A percentile compares a stretch with the other conserved stretches of the same genome.
These are phyloP conservation scores for Eristalis arbustorum DNA, from an alignment of 2,888 invertebrate species.

Conservation along the genomic window DNA sequence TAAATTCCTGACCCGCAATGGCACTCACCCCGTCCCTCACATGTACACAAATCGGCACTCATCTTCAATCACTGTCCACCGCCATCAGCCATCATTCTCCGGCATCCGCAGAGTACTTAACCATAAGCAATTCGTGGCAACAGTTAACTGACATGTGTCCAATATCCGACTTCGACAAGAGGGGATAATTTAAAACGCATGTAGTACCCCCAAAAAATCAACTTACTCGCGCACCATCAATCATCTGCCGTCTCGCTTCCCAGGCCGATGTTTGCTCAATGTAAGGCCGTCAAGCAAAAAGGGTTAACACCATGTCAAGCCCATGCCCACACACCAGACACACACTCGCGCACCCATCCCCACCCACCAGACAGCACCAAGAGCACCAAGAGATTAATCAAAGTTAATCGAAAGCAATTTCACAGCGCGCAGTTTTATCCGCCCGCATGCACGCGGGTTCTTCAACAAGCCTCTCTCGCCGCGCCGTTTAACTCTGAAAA, in stretches of 20 bases:
- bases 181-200: conserved; percentile 41
- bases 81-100: conserved; percentile 3
- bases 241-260: conserved; percentile 22
- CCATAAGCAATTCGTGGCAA: conserved; percentile 31
- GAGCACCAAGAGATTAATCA: conserved; percentile 37
- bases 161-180: conserved; percentile 8
- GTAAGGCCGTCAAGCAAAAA: conserved; percentile 41
- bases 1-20: background rate
- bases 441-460: conserved; percentile 27
- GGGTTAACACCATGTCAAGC: conserved; percentile 42
- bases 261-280: conserved; percentile 34
- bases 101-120: conserved; percentile 16
- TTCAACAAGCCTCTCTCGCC: conserved; percentile 31
- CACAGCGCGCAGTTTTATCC: conserved; percentile 32
- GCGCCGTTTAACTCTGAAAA: conserved; percentile 33
- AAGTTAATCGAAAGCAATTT: conserved; percentile 58
- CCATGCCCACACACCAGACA: conserved; percentile 33
- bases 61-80: background rate
- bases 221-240: conserved; percentile 14
- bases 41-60: background rate
- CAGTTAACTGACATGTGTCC: conserved; percentile 6
- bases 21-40: background rate
- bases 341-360: conserved; percentile 27
- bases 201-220: conserved; percentile 21
- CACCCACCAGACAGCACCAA: conserved; percentile 8